Percentiles rank a stretch among this genome's conserved stretches.
These are phyloP conservation scores for Pseudomyrmex gracilis DNA, from an alignment of 1,140 invertebrate genomes.

Conservation along the genomic window DNA sequence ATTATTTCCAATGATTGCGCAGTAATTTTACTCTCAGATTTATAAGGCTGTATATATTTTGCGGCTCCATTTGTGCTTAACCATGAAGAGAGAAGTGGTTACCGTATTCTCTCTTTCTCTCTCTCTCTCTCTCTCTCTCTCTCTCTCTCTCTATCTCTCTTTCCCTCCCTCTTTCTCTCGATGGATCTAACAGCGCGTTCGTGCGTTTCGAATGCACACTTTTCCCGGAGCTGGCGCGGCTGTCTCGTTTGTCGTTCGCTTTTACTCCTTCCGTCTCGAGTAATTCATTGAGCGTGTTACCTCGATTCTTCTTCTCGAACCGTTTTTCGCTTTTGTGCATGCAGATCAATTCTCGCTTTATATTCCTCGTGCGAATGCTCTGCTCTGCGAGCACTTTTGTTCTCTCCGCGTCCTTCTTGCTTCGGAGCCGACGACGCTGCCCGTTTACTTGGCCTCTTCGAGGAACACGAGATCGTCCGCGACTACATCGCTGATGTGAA, in stretches of 20 bases:
- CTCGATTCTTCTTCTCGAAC: conserved; percentile 33
- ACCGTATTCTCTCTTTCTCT: not conserved
- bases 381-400: conserved; percentile 38
- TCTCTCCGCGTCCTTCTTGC: not conserved
- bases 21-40: conserved; percentile 16
- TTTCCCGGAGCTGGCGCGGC: not conserved
- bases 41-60: not conserved
- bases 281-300: conserved; percentile 47
- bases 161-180: too few relatives aligned
- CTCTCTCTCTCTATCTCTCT: not conserved
- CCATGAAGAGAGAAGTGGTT: not conserved
- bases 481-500: conserved; percentile 97
- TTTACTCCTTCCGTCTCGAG: conserved; percentile 17
- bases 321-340: not conserved
- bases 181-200: not conserved
- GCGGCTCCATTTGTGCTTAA: not conserved
- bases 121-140: too few relatives aligned
- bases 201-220: conserved; percentile 11
- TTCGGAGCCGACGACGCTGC: conserved; percentile 44
- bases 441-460: conserved; percentile 91
- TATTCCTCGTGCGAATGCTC: conserved; percentile 31
- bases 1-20: conserved; percentile 32
- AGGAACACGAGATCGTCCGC: conserved; percentile 96
- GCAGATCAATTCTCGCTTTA: conserved; percentile 47
- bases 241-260: conserved; percentile 27